Percentiles rank a stretch among this genome's conserved stretches.
Conservation (phyloP, 1,140 invertebrate species). For the Artemia franciscana region DNA sequence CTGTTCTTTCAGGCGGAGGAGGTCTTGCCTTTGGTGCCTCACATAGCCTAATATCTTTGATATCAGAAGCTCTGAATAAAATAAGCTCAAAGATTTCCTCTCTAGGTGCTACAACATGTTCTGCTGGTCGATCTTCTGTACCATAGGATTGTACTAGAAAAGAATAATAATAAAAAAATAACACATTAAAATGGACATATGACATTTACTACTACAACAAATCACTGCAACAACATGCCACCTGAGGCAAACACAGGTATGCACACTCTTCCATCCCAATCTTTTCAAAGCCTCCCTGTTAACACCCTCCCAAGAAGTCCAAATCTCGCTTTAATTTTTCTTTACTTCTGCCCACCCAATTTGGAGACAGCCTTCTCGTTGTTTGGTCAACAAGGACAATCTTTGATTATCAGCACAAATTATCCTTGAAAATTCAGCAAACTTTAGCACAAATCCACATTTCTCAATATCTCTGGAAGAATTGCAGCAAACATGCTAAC, state of each 20-base stretch:
- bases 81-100: slow-evolving; percentile 98
- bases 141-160: slow-evolving; percentile 88
- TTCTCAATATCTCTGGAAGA: too few relatives aligned
- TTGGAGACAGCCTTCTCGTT: too few relatives aligned
- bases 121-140: slow-evolving; percentile 84
- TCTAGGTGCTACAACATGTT: slow-evolving; percentile 74
- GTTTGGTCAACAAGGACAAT: too few relatives aligned
- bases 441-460: too few relatives aligned
- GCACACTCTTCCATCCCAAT: not conserved
- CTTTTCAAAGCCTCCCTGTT: not conserved
- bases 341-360: too few relatives aligned
- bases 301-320: not conserved
- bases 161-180: slow-evolving; percentile 9
- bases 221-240: not conserved
- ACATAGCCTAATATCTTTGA: slow-evolving; percentile 89
- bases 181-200: not conserved
- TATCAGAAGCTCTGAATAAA: slow-evolving; percentile 88
- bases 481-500: too few relatives aligned
- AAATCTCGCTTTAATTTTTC: too few relatives aligned
- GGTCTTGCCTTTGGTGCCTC: slow-evolving; percentile 36
- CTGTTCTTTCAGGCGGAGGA: slow-evolving; percentile 17
- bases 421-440: too few relatives aligned
- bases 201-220: not conserved
- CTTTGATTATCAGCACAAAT: too few relatives aligned
- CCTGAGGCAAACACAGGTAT: not conserved